These are phyloP conservation scores for Craniophora ligustri DNA, from an alignment of 2,888 invertebrate genomes.

Conservation along the genomic window DNA sequence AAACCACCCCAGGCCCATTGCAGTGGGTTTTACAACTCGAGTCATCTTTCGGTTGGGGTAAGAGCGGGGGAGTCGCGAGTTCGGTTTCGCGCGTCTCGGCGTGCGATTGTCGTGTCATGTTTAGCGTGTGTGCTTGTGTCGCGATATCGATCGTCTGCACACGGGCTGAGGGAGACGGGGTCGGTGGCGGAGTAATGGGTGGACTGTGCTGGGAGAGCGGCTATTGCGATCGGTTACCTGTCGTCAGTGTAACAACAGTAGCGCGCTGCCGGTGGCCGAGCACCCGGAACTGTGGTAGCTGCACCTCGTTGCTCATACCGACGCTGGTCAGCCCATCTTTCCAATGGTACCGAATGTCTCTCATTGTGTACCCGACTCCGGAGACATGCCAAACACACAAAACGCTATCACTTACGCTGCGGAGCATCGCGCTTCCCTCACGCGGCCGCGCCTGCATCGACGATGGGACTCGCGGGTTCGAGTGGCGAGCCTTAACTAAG, in stretches of 20 bases:
- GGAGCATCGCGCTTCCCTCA: constrained; percentile 76
- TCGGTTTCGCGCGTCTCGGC: constrained; percentile 78
- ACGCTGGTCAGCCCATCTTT: constrained; percentile 97
- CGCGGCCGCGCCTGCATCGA: constrained; percentile 68
- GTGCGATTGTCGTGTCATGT: constrained; percentile 82
- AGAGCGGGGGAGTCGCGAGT: constrained; percentile 80
- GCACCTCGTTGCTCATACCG: constrained; percentile 98
- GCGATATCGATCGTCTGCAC: constrained; percentile 81
- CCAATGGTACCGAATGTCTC: constrained; percentile 99
- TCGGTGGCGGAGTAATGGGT: constrained; percentile 81
- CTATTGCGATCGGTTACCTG: constrained; percentile 92
- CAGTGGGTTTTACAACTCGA: constrained; percentile 87
- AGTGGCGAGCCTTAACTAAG: constrained; percentile 65
- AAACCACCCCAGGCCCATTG: constrained; percentile 87
- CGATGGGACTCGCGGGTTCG: constrained; percentile 66
- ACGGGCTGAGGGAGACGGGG: constrained; percentile 86
- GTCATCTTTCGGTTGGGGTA: constrained; percentile 83
- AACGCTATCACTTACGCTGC: constrained; percentile 89
- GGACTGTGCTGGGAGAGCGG: constrained; percentile 79
- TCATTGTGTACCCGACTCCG: constrained; percentile 99
- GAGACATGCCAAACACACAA: constrained; percentile 89
- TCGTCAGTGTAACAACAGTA: constrained; percentile 97
- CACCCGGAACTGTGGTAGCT: constrained; percentile 98
- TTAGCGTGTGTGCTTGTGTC: constrained; percentile 85
- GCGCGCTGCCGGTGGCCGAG: constrained; percentile 98